Evolutionary conservation across 2,797 vertebrate species (phyloP), one percentile per base, ranked within the genome.

Genomic region (Gadopsis marmoratus): DNA sequence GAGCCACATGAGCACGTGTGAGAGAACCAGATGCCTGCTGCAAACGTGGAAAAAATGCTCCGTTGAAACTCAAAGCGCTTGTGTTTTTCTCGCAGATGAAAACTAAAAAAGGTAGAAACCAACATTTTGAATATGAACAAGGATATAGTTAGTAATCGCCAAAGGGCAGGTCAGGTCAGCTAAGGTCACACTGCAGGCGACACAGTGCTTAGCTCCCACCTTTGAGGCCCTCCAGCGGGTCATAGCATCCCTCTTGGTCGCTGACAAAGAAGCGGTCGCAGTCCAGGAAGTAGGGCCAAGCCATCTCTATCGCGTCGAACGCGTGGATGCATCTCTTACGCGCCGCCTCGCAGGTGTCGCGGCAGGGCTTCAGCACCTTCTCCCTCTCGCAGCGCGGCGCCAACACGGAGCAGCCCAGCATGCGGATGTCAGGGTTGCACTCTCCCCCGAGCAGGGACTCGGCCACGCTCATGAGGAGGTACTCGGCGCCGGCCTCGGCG

Each of bases 281-380:
- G 92, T 99, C 96, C 59, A 99, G 92, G 87, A 98, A 99, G 92
- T 99, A 99, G 21, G 98, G 98, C 98, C 98, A 99, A 21, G 97
- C 97, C 98, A 99, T 99, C 47, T 96, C 92, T 54, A 99, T 98
- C 1, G 77, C 91, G 2, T 97, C 96, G 3, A 99, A 98, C 4
- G 95, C 95, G 0, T 94, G 93, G 33, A 86, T 84, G 86, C 98
- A 99, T 51, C 66, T 94, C 39, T 90, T 95, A 0, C 62, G 95
- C 55, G 96, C 92, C 0, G 74, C 90, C 86, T 97, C 95, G 3
- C 98, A 99, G 21, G 95, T 72, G 0, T 79, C 91, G 55, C 96
- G 94, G 62, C 98, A 99, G 14, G 98, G 97, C 77, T 95, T 97
- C 77, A 91, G 69, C 37, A 77, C 79, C 10, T 67, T 92, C 58